These are phyloP conservation scores for Nebria salina DNA, from an alignment of 2,888 invertebrate species.

Conservation along the genomic window DNA sequence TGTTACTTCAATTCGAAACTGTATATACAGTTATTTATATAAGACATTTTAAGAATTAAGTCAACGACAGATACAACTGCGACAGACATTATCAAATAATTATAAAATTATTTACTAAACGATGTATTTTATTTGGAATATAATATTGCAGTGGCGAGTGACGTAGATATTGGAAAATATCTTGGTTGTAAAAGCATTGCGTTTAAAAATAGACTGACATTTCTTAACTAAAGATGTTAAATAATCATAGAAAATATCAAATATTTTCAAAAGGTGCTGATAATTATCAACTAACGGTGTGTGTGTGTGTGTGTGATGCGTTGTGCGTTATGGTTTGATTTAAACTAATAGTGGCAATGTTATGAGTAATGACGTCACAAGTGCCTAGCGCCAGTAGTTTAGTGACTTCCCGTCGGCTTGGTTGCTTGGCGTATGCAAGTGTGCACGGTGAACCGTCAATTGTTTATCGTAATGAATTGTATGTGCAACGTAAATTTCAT, in stretches of 20 bases:
- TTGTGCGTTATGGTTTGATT: too few species aligned
- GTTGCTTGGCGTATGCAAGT: slow-evolving; percentile 17
- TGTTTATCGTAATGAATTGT: slow-evolving; percentile 48
- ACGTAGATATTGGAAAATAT: neutral
- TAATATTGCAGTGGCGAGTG: neutral
- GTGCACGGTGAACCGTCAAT: slow-evolving; percentile 33
- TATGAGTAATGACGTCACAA: neutral
- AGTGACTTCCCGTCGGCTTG: slow-evolving; percentile 4
- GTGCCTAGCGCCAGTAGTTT: neutral
- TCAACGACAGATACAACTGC: neutral
- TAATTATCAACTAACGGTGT: too few species aligned
- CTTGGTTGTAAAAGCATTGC: neutral
- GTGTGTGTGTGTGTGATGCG: neutral
- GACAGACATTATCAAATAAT: neutral
- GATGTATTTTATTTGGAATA: neutral
- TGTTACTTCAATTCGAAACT: neutral
- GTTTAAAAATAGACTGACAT: neutral
- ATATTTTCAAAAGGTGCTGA: too few species aligned
- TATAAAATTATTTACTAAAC: neutral
- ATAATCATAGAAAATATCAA: too few species aligned
- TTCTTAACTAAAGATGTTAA: neutral
- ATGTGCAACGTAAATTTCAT: slow-evolving; percentile 46
- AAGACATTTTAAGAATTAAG: neutral
- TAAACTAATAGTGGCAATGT: too few species aligned
- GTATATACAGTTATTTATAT: neutral